Conservation (phyloP, 2,797 vertebrate species). For the Sebastes cheni region DNA sequence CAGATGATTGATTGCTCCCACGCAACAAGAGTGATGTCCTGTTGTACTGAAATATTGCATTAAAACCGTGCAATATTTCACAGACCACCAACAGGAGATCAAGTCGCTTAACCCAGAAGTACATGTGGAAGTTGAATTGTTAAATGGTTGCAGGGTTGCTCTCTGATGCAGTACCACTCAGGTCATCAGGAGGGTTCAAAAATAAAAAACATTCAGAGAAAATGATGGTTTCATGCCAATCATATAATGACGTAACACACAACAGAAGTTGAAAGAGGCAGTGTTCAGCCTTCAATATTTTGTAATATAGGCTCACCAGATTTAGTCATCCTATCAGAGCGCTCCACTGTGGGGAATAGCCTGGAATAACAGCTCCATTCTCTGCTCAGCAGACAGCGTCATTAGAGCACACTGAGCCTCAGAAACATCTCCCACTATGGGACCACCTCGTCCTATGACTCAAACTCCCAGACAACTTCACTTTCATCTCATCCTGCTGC, state of each 20-base stretch:
- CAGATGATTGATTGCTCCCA: not conserved
- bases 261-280: constrained; percentile 16
- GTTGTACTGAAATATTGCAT: constrained; percentile 1
- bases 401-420: constrained; percentile 54
- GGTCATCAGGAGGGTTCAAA: not conserved
- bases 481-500: constrained; percentile 55
- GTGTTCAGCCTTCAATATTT: constrained; percentile 22
- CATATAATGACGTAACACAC: not conserved
- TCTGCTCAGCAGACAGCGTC: constrained; percentile 46
- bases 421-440: constrained; percentile 55
- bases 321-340: constrained; percentile 49
- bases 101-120: not conserved
- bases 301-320: constrained; percentile 16
- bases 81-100: not conserved
- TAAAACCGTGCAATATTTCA: constrained; percentile 16
- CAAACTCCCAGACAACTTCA: constrained; percentile 62
- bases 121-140: not conserved
- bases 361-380: constrained; percentile 60
- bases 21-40: not conserved
- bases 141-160: not conserved
- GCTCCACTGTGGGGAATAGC: constrained; percentile 53
- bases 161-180: not conserved
- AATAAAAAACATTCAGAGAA: not conserved
- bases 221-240: not conserved
- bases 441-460: constrained; percentile 67